Evolutionary conservation across 2,113 vertebrate species (phyloP), one percentile per base, ranked within the genome.

Genomic region (Sylvicapra grimmia): DNA sequence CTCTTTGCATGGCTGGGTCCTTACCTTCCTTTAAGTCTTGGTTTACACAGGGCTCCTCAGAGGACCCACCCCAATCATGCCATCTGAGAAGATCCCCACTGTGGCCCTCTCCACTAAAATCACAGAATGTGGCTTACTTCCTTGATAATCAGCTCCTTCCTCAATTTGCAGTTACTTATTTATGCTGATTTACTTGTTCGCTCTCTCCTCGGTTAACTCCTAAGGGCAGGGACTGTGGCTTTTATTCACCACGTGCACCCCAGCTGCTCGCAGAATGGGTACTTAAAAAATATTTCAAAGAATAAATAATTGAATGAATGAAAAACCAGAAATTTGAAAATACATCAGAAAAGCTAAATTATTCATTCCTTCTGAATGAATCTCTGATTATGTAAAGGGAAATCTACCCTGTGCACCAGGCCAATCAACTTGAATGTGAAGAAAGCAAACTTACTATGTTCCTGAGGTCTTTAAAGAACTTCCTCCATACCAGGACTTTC

Each of bases 251-350:
- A 86, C 33, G 2, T 36, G 10, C 49, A 49, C 65, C 44, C 56
- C 51, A 96, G 53, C 4, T 95, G 36, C 63, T 93, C 59, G 61
- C 3, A 58, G 27, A 85, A 21, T 53, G 44, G 72, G 6, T 58
- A 29, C 19, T 95, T 97, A 84, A 86, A 61, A 90, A 96, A 84
- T n/a, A 96, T 54, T 12, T 90, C 40, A 89, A 80, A 93, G 68
- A 68, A 90, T 90, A 86, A 90, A 68, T 79, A 85, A 96, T 2
- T 90, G 21, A 94, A 93, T 86, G 10, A 96, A 77, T 84, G 47
- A 58, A 93, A 90, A 80, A 85, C 11, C 3, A 87, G 11, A 90
- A 94, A 85, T 91, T 6, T 79, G 9, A 63, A 97, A 90, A 92
- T 96, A 7, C n/a, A 93, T 86, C 63, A 82, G 80, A 86, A 93